These are phyloP conservation scores for Himalopsyche japonica DNA, from an alignment of 2,888 invertebrate genomes.

Conservation along the genomic window DNA sequence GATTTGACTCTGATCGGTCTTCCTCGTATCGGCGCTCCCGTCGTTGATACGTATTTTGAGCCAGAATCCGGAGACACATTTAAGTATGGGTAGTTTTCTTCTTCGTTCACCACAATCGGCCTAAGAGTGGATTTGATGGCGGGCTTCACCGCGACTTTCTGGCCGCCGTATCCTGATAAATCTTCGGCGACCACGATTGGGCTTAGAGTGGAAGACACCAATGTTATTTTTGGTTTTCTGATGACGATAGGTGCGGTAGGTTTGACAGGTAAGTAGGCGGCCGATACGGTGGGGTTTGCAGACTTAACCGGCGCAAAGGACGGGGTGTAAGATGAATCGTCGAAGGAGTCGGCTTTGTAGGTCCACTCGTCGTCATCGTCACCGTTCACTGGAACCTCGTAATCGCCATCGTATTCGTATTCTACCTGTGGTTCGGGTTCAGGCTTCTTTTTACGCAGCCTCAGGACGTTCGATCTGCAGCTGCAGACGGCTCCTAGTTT, in stretches of 20 bases:
- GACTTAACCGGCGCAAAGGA: slow-evolving; percentile 22
- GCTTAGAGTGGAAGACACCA: slow-evolving; percentile 52
- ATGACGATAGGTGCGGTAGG: slow-evolving; percentile 45
- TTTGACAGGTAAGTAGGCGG: slow-evolving; percentile 15
- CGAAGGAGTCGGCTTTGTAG: slow-evolving; percentile 44
- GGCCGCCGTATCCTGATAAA: slow-evolving; percentile 55
- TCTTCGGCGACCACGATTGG: slow-evolving; percentile 59
- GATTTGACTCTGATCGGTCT: slow-evolving; percentile 24
- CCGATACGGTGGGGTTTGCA: slow-evolving; percentile 18
- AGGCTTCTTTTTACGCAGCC: slow-evolving; percentile 46
- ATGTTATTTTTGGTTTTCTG: slow-evolving; percentile 44
- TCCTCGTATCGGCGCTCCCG: neutral
- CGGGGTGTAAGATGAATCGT: slow-evolving; percentile 7
- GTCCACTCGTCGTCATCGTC: slow-evolving; percentile 47
- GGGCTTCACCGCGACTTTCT: slow-evolving; percentile 38
- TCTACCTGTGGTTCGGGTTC: slow-evolving; percentile 45
- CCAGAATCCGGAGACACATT: slow-evolving; percentile 4
- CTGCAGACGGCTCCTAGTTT: slow-evolving; percentile 76
- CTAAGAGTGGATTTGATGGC: slow-evolving; percentile 25
- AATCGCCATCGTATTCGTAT: slow-evolving; percentile 45
- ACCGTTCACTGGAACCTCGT: slow-evolving; percentile 48
- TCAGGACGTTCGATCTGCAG: slow-evolving; percentile 64
- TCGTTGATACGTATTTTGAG: neutral
- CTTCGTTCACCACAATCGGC: slow-evolving; percentile 23
- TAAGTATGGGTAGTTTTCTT: slow-evolving; percentile 18